A percentile compares a stretch with the other conserved stretches of the same genome.
These are phyloP conservation scores for Gorsachius goisagi DNA, from an alignment of 2,113 vertebrate species.

Conservation along the genomic window DNA sequence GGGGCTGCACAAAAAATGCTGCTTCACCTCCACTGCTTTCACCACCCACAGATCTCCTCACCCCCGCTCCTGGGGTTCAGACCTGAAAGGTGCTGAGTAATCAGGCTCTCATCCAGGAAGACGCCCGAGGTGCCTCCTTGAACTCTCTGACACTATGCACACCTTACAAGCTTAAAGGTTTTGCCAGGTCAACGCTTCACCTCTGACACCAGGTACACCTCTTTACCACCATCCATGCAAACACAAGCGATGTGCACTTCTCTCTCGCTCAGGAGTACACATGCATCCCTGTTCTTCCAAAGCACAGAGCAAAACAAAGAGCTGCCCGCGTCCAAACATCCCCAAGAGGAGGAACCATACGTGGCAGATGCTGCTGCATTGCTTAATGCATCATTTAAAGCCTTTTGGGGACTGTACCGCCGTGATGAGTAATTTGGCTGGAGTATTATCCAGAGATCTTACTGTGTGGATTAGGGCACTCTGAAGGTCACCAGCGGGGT, in stretches of 20 bases:
- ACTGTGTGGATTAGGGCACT: background rate
- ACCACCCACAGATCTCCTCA: background rate
- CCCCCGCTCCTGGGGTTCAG: background rate
- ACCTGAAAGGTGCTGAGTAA: background rate
- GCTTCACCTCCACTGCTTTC: background rate
- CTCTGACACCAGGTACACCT: background rate
- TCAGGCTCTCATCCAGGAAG: background rate
- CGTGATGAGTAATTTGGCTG: background rate
- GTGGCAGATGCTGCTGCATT: slow-evolving; percentile 36
- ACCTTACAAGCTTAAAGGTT: background rate
- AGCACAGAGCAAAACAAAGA: background rate
- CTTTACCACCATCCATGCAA: background rate
- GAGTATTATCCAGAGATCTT: background rate
- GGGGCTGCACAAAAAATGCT: background rate
- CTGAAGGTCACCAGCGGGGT: slow-evolving; percentile 12
- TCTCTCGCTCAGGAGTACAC: fast-evolving
- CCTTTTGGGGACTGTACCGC: background rate
- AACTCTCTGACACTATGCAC: fast-evolving
- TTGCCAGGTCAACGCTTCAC: background rate
- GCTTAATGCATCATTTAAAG: slow-evolving; percentile 59
- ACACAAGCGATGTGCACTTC: fast-evolving
- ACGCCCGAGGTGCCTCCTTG: fast-evolving
- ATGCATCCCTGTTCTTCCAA: background rate
- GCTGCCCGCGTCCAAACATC: background rate
- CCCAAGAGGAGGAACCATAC: background rate